Evolutionary conservation across 64 coral and sea anemone genomes (phyloP), one percentile per base, ranked within the genome.

Genomic region (Anthopleura sola): DNA sequence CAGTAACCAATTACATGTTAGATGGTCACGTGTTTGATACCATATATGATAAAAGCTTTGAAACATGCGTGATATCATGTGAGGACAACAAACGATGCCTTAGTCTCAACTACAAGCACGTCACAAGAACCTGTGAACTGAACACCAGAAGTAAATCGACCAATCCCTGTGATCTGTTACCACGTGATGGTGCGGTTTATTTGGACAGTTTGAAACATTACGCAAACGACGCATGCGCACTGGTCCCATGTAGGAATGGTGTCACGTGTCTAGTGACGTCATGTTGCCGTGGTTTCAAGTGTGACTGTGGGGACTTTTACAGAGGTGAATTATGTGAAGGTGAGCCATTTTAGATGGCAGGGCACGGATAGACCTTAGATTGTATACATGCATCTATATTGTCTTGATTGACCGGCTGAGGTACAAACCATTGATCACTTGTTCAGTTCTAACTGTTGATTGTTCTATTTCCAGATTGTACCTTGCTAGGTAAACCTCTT

Each of bases 81-180:
- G 83, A 89, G 33, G 54, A 82, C 33, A 76, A 93, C 53, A 76
- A 82, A 83, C 34, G 69, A 68, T 93, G 92, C 56, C 86, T 75
- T 29, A 93, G 92, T 90, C 76, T 93, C 38, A 93, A 93, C 78
- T 93, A 89, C 84, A 83, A 32, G 57, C 68, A 74, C 56, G 68
- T 18, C 19, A 80, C 53, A 71, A 62, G 56, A 20, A 36, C 75
- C 36, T 90, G 83, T 48, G 74, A 85, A 48, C 29, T 90, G 0
- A 90, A 71, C 57, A 88, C 48, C 15, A 78, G 17, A 36, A 69
- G 77, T 51, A 78, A 80, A 60, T 20, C 66, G 0, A 88, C 75
- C 32, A 23, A 79, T 44, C 38, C 58, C 3, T 80, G 77, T 19
- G 26, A 88, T 19, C 44, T 82, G 55, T 32, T 36, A 69, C 55